Evolutionary conservation across 1,140 invertebrate species (phyloP), one percentile per base, ranked within the genome.

Genomic region (Leptopilina boulardi): DNA sequence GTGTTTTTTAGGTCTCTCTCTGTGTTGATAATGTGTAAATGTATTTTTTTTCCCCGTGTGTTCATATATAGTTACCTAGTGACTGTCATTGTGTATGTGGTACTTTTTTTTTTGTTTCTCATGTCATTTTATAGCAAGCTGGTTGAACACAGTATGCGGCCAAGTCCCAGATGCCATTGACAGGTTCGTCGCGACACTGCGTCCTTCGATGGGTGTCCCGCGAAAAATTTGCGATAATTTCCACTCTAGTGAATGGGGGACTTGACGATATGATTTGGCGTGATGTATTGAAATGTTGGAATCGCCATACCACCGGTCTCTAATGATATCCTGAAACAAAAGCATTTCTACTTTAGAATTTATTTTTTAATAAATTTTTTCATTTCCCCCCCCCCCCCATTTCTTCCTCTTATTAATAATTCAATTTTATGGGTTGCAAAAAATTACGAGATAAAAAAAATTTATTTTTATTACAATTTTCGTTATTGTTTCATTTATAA

Each of bases 181-280:
- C 82, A 79, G 79, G 74, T 78, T 76, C 77, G 72, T 77, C 76
- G 76, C 76, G 82, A 79, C 82, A 70, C 76, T 77, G 71, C 78
- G 75, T 77, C 75, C 74, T 80, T 77, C 77, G 75, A 80, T 82
- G 80, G 77, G 66, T 82, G 70, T 82, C 77, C 83, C 79, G 80
- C 80, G 82, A 75, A 84, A 38, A 38, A 38, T 38, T 8, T 85
- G 84, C 85, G 73, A 83, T 82, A 81, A 76, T 78, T n/a, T 82
- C 84, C 86, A 85, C 87, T 89, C 95, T 95, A 97, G 92, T 97
- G 96, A 88, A 97, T 96, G 82, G 96, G 95, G 79, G 96, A 95
- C 91, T 97, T 97, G 85, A 97, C 96, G 89, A 97, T 97, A 92
- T 97, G 95, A 92, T 96, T 97, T 73, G 96, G 96, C 82, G 96